These are phyloP conservation scores for Pantherophis vulpinus DNA, from an alignment of 2,797 vertebrate species.

Conservation along the genomic window DNA sequence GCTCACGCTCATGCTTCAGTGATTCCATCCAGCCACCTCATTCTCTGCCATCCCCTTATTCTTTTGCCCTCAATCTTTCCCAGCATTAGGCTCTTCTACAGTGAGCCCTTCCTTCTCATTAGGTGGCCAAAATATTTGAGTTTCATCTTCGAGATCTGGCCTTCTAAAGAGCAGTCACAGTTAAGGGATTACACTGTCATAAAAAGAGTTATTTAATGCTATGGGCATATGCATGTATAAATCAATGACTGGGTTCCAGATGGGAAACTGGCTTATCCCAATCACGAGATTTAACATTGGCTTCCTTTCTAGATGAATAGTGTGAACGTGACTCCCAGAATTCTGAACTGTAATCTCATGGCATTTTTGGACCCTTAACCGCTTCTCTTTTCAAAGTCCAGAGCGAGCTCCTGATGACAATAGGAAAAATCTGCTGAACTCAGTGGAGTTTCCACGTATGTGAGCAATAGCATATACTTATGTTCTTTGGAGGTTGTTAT, in stretches of 20 bases:
- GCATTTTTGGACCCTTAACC: neutral
- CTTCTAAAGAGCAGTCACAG: no score
- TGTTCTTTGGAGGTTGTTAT: conserved; percentile 26
- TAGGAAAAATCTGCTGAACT: conserved; percentile 4
- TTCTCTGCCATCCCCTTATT: no score
- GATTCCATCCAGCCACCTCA: no score
- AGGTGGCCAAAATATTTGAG: no score
- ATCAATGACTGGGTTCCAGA: neutral
- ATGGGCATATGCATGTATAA: neutral
- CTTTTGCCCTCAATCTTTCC: no score
- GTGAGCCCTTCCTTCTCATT: no score
- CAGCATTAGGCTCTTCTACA: no score
- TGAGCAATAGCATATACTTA: conserved; percentile 23
- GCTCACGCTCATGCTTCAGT: no score
- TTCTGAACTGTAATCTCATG: conserved; percentile 30
- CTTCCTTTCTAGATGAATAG: neutral
- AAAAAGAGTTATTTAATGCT: neutral
- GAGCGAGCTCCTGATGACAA: conserved; percentile 1
- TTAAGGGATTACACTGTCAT: neutral
- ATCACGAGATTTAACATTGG: conserved; percentile 3
- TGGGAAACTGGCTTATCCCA: neutral
- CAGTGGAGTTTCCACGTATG: neutral
- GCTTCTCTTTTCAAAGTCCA: neutral
- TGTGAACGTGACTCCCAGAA: conserved; percentile 5
- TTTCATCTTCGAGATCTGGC: no score